Evolutionary conservation across 1,140 invertebrate species (phyloP), one percentile per base, ranked within the genome.

Genomic region (Nasonia vitripennis): DNA sequence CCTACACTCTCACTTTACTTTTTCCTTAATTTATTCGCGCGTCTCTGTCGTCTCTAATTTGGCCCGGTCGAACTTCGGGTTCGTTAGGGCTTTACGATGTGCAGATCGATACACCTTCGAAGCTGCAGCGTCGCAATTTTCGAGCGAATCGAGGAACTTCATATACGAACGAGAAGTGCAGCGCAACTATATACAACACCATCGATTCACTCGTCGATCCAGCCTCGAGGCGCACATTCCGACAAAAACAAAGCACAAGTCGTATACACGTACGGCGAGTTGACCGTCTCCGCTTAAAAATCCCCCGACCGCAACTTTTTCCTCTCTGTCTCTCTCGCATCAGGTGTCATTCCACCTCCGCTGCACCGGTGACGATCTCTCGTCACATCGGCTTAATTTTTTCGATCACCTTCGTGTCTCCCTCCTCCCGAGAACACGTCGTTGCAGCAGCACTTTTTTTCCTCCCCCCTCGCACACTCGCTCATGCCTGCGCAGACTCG

Each of bases 291-390:
- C 41, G 7, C 41, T 45, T 17, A 62, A n/a, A 62, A 20, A 62
- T n/a, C 55, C 12, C 3, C 2, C 14, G 51, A 81, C 62, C n/a
- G 34, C 67, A n/a, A 74, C 55, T 62, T 62, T 62, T 62, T 62
- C 55, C 55, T 62, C 41, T 11, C 14, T 20, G 0, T 67, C 62
- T 23, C 62, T 45, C 41, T 45, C 17, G 55, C 55, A 62, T 34
- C 10, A 83, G 17, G 51, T 83, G 73, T 83, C 81, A 83, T n/a
- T 77, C 55, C 80, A 27, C n/a, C 68, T 55, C 31, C 48, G 31
- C 45, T 11, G 41, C 9, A 10, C 6, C 10, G 41, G 41, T 62
- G 23, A 51, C 37, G 34, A 70, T 78, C 82, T 68, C 37, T 83
- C 74, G 34, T 68, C 41, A 78, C 14, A 17, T 34, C 41, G 34